phyloP scores from a whole-genome alignment of 2,797 vertebrate genomes.

The Oreortyx pictus region DNA sequence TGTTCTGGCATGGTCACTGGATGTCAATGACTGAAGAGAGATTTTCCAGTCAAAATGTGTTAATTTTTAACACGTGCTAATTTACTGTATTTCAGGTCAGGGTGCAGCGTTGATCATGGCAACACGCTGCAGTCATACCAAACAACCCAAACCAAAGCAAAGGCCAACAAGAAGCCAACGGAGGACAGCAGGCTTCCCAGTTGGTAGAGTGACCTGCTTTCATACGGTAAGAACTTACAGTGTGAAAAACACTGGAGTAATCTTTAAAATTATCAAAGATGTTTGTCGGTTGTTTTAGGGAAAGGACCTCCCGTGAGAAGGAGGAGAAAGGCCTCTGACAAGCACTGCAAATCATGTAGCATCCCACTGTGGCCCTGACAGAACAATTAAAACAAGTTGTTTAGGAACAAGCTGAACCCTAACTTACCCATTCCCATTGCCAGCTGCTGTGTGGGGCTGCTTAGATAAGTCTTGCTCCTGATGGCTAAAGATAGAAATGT shows the following conservation, averaged over 20 bases:
- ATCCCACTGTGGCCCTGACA: not conserved
- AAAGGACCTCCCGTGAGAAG: not conserved
- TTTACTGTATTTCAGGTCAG: not conserved
- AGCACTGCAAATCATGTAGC: not conserved
- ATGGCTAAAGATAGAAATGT: slow-evolving; percentile 54
- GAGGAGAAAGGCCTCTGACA: not conserved
- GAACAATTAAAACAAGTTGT: not conserved
- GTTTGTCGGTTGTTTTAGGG: not conserved
- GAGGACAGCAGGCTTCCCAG: not conserved
- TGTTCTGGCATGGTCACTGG: not conserved
- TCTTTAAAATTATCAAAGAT: not conserved
- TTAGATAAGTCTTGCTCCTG: slow-evolving; percentile 10
- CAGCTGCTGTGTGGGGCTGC: slow-evolving; percentile 7
- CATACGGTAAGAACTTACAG: not conserved
- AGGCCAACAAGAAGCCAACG: not conserved
- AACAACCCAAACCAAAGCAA: not conserved
- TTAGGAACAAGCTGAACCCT: not conserved
- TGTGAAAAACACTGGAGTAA: not conserved
- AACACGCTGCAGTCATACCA: not conserved
- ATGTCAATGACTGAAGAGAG: not conserved
- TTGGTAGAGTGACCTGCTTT: not conserved
- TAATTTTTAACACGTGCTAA: accelerated
- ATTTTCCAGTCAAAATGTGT: not conserved
- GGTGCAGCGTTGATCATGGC: not conserved
- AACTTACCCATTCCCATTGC: not conserved